phyloP scores from a whole-genome alignment of 2,888 invertebrate species.

The Leptarthrus brevirostris region DNA sequence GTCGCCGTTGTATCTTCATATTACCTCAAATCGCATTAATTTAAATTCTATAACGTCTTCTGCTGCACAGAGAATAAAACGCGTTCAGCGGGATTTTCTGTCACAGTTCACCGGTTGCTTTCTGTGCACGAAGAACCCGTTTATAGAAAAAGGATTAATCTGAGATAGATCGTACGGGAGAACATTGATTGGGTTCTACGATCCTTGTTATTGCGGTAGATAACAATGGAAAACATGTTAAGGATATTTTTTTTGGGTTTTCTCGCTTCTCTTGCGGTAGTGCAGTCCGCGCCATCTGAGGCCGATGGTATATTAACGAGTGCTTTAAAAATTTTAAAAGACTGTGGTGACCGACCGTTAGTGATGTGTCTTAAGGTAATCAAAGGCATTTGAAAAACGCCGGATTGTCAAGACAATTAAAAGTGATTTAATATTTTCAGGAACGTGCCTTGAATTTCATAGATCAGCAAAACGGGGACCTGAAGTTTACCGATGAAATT shows the following conservation, averaged over 20 bases:
- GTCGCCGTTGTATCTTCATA: neutral
- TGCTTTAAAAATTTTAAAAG: slow-evolving; percentile 76
- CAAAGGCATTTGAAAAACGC: neutral
- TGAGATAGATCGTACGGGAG: neutral
- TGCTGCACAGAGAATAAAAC: slow-evolving; percentile 65
- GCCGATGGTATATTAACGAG: slow-evolving; percentile 72
- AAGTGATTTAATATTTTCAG: slow-evolving; percentile 66
- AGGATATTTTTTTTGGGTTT: slow-evolving; percentile 62
- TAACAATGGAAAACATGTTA: neutral
- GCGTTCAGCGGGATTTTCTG: slow-evolving; percentile 66
- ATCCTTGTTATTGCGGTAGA: neutral
- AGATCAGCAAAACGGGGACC: slow-evolving; percentile 72
- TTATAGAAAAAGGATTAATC: slow-evolving; percentile 20
- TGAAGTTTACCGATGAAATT: slow-evolving; percentile 75
- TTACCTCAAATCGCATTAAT: slow-evolving; percentile 56
- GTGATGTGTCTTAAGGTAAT: slow-evolving; percentile 79
- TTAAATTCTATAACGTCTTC: slow-evolving; percentile 58
- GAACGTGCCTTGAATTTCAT: slow-evolving; percentile 78
- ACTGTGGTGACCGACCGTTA: slow-evolving; percentile 77
- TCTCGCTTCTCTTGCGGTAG: slow-evolving; percentile 68
- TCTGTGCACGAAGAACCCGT: slow-evolving; percentile 62
- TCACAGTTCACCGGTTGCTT: slow-evolving; percentile 68
- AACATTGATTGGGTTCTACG: neutral
- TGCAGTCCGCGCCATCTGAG: slow-evolving; percentile 68
- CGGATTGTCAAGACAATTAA: neutral